Percentiles rank a stretch among this genome's conserved stretches.
These are phyloP conservation scores for Pedicia rivosa DNA, from an alignment of 2,888 invertebrate species.

Conservation along the genomic window DNA sequence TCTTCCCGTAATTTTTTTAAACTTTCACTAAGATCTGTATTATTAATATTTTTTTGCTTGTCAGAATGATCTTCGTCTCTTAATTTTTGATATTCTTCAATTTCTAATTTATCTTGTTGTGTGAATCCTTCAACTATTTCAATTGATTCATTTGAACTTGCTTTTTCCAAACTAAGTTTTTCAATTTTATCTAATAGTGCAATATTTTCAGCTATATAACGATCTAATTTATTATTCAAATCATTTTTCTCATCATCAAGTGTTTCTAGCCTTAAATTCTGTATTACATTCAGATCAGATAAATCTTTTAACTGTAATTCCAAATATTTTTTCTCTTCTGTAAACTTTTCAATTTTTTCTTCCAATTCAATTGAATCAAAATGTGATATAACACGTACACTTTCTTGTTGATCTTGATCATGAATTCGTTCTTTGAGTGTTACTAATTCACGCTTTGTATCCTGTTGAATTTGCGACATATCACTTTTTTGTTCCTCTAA, in stretches of 20 bases:
- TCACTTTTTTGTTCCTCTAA: slow-evolving; percentile 52
- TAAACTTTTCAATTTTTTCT: slow-evolving; percentile 47
- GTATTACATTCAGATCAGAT: slow-evolving; percentile 36
- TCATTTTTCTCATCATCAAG: slow-evolving; percentile 44
- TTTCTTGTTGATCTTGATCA: slow-evolving; percentile 44
- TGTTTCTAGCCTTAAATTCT: too few relatives aligned
- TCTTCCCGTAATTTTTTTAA: slow-evolving; percentile 43
- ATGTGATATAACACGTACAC: slow-evolving; percentile 57
- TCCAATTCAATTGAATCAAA: slow-evolving; percentile 64
- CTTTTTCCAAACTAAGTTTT: slow-evolving; percentile 45
- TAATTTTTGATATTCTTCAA: slow-evolving; percentile 47
- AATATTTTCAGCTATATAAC: slow-evolving; percentile 55
- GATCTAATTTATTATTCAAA: slow-evolving; percentile 42
- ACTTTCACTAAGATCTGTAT: slow-evolving; percentile 35
- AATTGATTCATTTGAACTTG: slow-evolving; percentile 59
- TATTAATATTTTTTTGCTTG: slow-evolving; percentile 10
- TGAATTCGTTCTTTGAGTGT: slow-evolving; percentile 42
- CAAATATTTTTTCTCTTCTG: slow-evolving; percentile 27
- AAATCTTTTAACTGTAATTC: slow-evolving; percentile 34
- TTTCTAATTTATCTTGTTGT: slow-evolving; percentile 51
- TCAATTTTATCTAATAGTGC: slow-evolving; percentile 56
- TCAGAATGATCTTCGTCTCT: slow-evolving; percentile 14
- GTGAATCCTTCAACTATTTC: slow-evolving; percentile 57
- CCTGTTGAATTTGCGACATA: slow-evolving; percentile 42
- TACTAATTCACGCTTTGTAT: slow-evolving; percentile 42